Evolutionary conservation across 2,113 vertebrate species (phyloP).

Genomic region (Galeopterus variegatus): DNA sequence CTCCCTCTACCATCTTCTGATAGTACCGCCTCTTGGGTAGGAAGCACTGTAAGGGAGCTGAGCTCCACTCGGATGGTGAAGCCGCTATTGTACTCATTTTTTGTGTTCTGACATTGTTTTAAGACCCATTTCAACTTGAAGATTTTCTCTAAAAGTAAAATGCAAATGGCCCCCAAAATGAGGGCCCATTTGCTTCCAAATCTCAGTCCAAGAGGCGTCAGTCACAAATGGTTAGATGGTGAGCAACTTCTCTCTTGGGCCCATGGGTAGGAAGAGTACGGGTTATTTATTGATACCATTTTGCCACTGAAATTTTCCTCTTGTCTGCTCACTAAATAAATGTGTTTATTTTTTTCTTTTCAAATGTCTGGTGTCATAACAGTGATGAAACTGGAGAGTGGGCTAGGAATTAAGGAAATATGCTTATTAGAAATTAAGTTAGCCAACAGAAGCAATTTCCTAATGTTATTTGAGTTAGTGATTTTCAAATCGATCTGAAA

Average conservation of each 20-base stretch:
- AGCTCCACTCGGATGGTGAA: neutral
- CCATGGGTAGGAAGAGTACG: neutral
- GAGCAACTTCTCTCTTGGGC: neutral
- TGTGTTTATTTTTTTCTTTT: neutral
- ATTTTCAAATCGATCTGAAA: neutral
- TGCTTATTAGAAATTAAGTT: neutral
- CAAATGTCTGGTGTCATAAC: neutral
- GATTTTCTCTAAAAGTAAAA: neutral
- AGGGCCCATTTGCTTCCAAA: neutral
- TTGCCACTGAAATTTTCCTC: neutral
- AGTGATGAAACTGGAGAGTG: neutral
- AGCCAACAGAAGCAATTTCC: neutral
- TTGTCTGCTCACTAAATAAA: neutral
- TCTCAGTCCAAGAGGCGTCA: neutral
- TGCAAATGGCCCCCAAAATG: neutral
- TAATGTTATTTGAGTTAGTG: neutral
- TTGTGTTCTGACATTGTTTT: neutral
- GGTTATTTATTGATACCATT: neutral
- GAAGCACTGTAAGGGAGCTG: neutral
- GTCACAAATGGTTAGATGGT: neutral
- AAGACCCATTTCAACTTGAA: neutral
- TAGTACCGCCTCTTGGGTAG: neutral
- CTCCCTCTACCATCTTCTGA: neutral
- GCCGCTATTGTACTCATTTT: neutral
- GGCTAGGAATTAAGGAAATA: neutral